phyloP scores from a whole-genome alignment of 30 jellyfish, hydroid and myxozoan genomes.

The Clytia hemisphaerica region DNA sequence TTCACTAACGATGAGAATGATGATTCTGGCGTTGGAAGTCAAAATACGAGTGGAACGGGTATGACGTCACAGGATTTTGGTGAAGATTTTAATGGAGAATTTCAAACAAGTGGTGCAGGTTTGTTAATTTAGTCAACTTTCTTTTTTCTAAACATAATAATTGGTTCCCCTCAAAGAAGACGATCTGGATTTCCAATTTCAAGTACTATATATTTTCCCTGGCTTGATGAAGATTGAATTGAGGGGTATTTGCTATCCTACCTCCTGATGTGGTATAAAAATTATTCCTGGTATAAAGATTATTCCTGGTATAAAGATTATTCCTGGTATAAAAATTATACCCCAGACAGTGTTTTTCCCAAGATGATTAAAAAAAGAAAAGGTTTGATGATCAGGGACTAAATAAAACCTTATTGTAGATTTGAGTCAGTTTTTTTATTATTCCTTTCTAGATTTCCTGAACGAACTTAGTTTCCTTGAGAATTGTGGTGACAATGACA shows the following conservation, averaged over 20 bases:
- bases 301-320: too few relatives aligned
- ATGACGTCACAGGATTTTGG: constrained; percentile 4
- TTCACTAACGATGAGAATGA: too few relatives aligned
- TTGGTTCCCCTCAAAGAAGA: too few relatives aligned
- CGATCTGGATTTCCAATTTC: too few relatives aligned
- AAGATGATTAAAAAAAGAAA: not conserved
- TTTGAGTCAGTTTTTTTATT: not conserved
- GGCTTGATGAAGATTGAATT: too few relatives aligned
- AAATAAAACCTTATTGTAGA: not conserved
- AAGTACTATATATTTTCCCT: too few relatives aligned
- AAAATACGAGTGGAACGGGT: not conserved
- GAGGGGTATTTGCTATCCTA: too few relatives aligned
- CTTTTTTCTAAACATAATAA: too few relatives aligned
- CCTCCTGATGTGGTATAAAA: too few relatives aligned
- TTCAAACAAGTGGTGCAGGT: constrained; percentile 19
- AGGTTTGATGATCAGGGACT: not conserved
- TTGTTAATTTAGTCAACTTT: not conserved
- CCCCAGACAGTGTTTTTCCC: not conserved
- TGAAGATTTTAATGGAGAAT: constrained; percentile 17
- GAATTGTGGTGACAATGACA: constrained; percentile 76
- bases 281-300: too few relatives aligned
- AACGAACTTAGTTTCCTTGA: constrained; percentile 72
- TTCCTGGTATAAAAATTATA: too few relatives aligned
- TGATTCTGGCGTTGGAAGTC: constrained; percentile 17
- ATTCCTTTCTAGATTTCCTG: constrained; percentile 52